A percentile compares a stretch with the other conserved stretches of the same genome.
Evolutionary conservation across 2,113 vertebrate genomes (phyloP).

Genomic region (Crypturellus undulatus): DNA sequence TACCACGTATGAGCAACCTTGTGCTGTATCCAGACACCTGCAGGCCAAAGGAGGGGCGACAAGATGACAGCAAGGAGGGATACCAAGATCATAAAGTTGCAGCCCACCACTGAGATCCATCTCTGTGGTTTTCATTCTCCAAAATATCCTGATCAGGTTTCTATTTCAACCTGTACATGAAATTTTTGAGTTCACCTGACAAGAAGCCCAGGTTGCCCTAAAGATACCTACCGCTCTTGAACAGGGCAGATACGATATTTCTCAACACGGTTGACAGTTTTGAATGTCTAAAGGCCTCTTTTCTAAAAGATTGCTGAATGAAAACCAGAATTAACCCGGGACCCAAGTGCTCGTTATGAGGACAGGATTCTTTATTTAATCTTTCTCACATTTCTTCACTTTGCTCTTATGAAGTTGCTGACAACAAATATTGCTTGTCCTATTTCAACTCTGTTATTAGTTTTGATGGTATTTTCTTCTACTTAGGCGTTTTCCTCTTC

Average conservation of each 20-base stretch:
- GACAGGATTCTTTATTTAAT: neutral
- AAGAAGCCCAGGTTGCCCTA: neutral
- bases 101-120: neutral
- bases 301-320: neutral
- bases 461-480: neutral
- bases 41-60: too few relatives aligned
- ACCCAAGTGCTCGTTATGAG: neutral
- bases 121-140: neutral
- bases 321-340: neutral
- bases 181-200: neutral
- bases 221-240: neutral
- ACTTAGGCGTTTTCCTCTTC: neutral
- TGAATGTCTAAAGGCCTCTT: neutral
- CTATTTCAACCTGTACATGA: neutral
- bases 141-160: neutral
- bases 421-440: neutral
- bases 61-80: neutral
- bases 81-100: neutral
- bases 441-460: neutral
- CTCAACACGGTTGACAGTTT: neutral
- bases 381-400: neutral
- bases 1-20: neutral
- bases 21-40: neutral
- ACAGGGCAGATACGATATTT: neutral
- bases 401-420: neutral